A percentile compares a stretch with the other conserved stretches of the same genome.
Evolutionary conservation across 2,888 invertebrate genomes (phyloP).

Genomic region (Agrochola litura): DNA sequence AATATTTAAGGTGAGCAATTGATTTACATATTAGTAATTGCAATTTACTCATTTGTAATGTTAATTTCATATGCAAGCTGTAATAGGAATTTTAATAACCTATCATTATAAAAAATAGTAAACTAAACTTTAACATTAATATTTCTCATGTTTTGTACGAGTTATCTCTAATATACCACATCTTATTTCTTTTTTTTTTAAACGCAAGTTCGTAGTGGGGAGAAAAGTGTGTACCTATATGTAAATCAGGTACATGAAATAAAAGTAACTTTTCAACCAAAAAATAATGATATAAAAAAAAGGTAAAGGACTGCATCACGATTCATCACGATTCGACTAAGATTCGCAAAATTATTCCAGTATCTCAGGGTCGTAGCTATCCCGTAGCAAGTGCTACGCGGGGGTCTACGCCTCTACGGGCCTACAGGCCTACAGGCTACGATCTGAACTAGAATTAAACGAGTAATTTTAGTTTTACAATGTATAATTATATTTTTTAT

Average conservation of each 20-base stretch:
- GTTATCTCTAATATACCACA: no score
- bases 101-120: neutral
- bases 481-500: neutral
- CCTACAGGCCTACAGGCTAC: slow-evolving; percentile 22
- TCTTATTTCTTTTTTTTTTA: neutral
- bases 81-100: slow-evolving; percentile 20
- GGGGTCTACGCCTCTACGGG: slow-evolving; percentile 21
- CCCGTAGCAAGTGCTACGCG: slow-evolving; percentile 39
- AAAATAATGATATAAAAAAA: neutral
- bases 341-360: no score
- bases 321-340: no score
- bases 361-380: slow-evolving; percentile 23
- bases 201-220: no score
- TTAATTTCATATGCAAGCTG: slow-evolving; percentile 22
- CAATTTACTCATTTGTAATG: slow-evolving; percentile 28
- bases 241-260: neutral
- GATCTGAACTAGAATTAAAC: neutral
- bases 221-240: neutral
- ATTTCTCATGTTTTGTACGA: neutral
- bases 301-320: no score
- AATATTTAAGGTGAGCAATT: slow-evolving; percentile 1
- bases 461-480: neutral
- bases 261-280: neutral
- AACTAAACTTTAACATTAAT: neutral
- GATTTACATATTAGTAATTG: slow-evolving; percentile 14